A percentile compares a stretch with the other conserved stretches of the same genome.
These are phyloP conservation scores for Oryzaephilus surinamensis DNA, from an alignment of 1,140 invertebrate species.

Conservation along the genomic window DNA sequence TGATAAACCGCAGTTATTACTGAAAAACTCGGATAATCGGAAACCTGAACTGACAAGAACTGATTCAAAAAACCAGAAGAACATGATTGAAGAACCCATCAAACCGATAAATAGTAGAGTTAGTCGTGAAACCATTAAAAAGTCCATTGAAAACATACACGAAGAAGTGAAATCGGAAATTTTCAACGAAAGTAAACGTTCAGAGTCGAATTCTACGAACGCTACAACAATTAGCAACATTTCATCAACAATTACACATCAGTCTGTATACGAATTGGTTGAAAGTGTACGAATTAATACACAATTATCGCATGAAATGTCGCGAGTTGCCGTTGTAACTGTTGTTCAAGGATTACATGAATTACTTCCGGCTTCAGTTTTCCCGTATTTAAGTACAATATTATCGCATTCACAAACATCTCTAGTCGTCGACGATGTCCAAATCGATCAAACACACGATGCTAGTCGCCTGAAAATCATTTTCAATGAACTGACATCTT, in stretches of 20 bases:
- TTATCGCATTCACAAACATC: constrained; percentile 44
- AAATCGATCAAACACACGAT: constrained; percentile 60
- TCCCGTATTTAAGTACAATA: constrained; percentile 46
- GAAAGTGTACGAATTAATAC: constrained; percentile 72
- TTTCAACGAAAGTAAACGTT: constrained; percentile 16
- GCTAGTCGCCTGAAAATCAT: constrained; percentile 67
- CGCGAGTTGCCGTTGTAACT: constrained; percentile 69
- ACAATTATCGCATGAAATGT: constrained; percentile 77
- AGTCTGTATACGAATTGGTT: constrained; percentile 60
- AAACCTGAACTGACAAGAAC: constrained; percentile 3
- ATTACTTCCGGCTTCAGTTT: constrained; percentile 45
- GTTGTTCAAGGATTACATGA: constrained; percentile 57
- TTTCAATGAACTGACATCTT: constrained; percentile 69
- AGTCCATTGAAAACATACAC: constrained; percentile 27
- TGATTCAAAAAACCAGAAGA: constrained; percentile 10
- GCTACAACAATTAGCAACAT: constrained; percentile 4
- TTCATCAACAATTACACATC: constrained; percentile 39
- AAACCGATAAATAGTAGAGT: constrained; percentile 21
- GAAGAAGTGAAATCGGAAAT: constrained; percentile 23
- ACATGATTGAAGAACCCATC: constrained; percentile 20
- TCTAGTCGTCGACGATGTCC: constrained; percentile 48
- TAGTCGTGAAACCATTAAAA: constrained; percentile 20
- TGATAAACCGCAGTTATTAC: constrained; percentile 21
- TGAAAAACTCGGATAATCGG: constrained; percentile 24
- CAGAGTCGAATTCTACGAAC: constrained; percentile 11